Evolutionary conservation across 1,140 invertebrate species (phyloP).

Genomic region (Ceratosolen solmsi): DNA sequence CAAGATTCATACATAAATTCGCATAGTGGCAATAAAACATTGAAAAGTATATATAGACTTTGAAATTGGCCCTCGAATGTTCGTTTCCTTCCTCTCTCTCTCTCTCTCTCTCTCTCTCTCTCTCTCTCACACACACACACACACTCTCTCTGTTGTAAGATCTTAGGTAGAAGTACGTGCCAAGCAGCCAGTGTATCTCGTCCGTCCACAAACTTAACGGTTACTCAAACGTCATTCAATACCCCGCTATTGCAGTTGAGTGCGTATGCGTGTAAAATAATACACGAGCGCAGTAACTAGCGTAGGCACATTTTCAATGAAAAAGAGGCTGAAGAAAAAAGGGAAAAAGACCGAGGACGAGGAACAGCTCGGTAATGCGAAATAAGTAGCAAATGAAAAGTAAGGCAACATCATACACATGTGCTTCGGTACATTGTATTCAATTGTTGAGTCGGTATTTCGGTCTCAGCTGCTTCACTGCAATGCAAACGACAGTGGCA

Average conservation of each 20-base stretch:
- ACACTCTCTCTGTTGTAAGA: neutral
- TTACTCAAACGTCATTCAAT: slow-evolving; percentile 20
- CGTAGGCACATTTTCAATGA: too few relatives aligned
- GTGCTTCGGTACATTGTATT: too few relatives aligned
- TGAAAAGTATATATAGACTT: neutral
- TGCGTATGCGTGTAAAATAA: neutral
- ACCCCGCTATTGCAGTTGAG: neutral
- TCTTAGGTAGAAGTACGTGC: neutral
- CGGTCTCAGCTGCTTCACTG: too few relatives aligned
- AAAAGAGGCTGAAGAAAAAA: neutral
- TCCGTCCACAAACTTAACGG: slow-evolving; percentile 18
- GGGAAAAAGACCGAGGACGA: neutral
- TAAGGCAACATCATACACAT: slow-evolving; percentile 4
- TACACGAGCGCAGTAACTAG: neutral
- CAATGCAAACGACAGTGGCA: too few relatives aligned
- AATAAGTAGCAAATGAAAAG: slow-evolving; percentile 44
- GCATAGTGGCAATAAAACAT: neutral
- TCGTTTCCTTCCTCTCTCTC: neutral
- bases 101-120: neutral
- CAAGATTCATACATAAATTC: neutral
- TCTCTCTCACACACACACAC: neutral
- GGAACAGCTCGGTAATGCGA: neutral
- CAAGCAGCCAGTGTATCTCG: neutral
- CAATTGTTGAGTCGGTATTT: too few relatives aligned
- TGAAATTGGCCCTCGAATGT: slow-evolving; percentile 1